Evolutionary conservation across 2,888 invertebrate species (phyloP).

Genomic region (Tridacna gigas): DNA sequence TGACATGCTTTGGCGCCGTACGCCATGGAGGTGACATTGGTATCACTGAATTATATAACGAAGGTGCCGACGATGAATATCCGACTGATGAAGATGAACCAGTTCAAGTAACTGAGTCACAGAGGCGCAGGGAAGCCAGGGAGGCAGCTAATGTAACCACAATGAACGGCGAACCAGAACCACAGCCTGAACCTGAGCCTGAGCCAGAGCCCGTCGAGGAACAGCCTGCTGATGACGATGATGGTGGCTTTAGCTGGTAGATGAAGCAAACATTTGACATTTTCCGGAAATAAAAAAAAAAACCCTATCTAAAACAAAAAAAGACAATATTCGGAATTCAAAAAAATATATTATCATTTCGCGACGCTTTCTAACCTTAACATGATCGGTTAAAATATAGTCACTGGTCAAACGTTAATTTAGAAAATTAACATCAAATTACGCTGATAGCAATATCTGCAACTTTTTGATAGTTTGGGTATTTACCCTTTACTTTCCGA

Average conservation of each 20-base stretch:
- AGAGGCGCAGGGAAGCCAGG: constrained; percentile 46
- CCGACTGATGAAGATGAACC: constrained; percentile 59
- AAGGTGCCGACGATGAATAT: constrained; percentile 46
- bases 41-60: constrained; percentile 54
- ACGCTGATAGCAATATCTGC: no score
- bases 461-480: no score
- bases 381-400: no score
- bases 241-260: constrained; percentile 61
- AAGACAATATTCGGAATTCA: background rate
- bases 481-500: no score
- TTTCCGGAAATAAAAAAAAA: background rate
- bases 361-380: no score
- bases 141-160: constrained; percentile 24
- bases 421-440: no score
- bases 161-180: constrained; percentile 15
- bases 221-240: constrained; percentile 45
- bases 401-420: no score
- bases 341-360: no score
- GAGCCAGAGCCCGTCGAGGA: constrained; percentile 47
- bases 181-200: constrained; percentile 33
- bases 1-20: constrained; percentile 59
- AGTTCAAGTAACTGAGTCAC: constrained; percentile 31
- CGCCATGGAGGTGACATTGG: constrained; percentile 58
- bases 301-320: background rate
- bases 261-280: background rate